Evolutionary conservation across 2,888 invertebrate genomes (phyloP).

Genomic region (Carterocephalus palaemon): DNA sequence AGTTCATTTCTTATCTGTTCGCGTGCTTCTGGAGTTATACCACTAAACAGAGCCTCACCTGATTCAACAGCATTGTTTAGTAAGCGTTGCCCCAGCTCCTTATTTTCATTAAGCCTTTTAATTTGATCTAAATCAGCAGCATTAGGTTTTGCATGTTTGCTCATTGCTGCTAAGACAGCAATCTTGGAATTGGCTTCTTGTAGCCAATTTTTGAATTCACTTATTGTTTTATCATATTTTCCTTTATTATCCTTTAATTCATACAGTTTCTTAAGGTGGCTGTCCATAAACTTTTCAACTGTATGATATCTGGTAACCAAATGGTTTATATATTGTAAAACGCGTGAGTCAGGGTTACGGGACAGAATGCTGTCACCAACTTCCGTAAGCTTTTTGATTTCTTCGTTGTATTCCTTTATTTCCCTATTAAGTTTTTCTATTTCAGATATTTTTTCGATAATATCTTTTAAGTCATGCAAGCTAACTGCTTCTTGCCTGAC

Average conservation of each 20-base stretch:
- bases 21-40: conserved; percentile 91
- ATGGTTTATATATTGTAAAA: conserved; percentile 88
- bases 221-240: conserved; percentile 82
- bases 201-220: conserved; percentile 88
- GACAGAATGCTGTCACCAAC: conserved; percentile 85
- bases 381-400: conserved; percentile 82
- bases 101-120: conserved; percentile 84
- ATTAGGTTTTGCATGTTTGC: conserved; percentile 87
- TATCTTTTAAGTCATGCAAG: conserved; percentile 82
- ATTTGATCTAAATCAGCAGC: conserved; percentile 87
- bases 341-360: conserved; percentile 89
- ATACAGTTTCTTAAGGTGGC: conserved; percentile 84
- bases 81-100: conserved; percentile 88
- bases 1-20: conserved; percentile 91
- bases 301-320: conserved; percentile 87
- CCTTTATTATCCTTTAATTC: conserved; percentile 84
- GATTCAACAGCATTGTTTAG: conserved; percentile 89
- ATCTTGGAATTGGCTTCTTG: conserved; percentile 86
- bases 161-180: conserved; percentile 83
- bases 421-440: conserved; percentile 81
- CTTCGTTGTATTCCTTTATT: conserved; percentile 81
- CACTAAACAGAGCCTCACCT: conserved; percentile 92
- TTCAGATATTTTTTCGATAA: conserved; percentile 84
- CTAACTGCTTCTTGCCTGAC: conserved; percentile 86
- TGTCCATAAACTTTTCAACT: conserved; percentile 83